Conservation (phyloP, 2,797 vertebrate genomes). For the Dermochelys coriacea region DNA sequence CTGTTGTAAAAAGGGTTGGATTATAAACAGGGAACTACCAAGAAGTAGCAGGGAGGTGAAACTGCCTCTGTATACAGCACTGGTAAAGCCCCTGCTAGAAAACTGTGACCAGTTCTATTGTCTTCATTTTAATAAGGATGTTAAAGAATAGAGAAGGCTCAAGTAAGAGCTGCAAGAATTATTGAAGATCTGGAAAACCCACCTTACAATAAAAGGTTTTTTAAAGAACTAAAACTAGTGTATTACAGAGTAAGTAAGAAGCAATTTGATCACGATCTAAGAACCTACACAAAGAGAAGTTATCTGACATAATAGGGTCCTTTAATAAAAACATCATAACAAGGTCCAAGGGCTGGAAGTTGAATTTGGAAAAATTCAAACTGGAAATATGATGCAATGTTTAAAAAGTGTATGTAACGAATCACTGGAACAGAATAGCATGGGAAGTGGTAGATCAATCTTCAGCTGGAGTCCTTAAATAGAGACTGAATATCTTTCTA, state of each 20-base stretch:
- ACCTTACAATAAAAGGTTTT: neutral
- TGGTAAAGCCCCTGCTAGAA: neutral
- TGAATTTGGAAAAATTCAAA: slow-evolving; percentile 21
- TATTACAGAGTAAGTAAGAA: neutral
- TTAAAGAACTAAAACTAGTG: neutral
- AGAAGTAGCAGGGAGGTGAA: neutral
- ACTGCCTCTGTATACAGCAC: neutral
- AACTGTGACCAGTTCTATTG: neutral
- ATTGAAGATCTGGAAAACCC: slow-evolving; percentile 3
- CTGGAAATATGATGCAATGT: neutral
- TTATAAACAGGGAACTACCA: neutral
- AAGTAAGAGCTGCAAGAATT: neutral
- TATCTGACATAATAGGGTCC: neutral
- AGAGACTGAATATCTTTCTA: neutral
- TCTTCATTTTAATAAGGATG: neutral
- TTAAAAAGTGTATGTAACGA: neutral
- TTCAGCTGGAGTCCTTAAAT: neutral
- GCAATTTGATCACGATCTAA: neutral
- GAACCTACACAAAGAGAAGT: neutral
- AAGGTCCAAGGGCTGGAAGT: neutral
- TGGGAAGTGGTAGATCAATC: neutral
- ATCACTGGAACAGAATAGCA: neutral
- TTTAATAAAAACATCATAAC: slow-evolving; percentile 3
- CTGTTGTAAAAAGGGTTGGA: neutral
- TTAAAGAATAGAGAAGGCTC: neutral